Base-by-base conservation (phyloP, 2,113 vertebrate species). In the Anoplopoma fimbria region DNA sequence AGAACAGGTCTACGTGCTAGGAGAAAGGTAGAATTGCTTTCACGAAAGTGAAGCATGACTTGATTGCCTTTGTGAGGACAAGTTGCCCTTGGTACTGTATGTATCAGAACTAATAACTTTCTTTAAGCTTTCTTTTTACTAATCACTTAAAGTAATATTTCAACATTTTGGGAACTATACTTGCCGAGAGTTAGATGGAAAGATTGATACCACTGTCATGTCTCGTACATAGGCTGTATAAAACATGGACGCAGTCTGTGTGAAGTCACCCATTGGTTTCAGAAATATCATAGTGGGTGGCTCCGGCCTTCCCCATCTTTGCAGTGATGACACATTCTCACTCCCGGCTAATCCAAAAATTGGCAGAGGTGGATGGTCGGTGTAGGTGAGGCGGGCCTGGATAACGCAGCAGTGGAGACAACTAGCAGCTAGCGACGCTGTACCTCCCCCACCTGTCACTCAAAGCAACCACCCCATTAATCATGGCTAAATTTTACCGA, bases 1-100 rank as follows among this genome's bases (percentile, higher is more conserved):
- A 79, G 77, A 69, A 9, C 42, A 83, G 69, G 61, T 77, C 69
- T 79, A 65, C 65, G 27, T 49, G 81, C 62, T 82, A 64, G 49
- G 77, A 47, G 68, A 75, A 62, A 74, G 58, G 62, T 40, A 73
- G 55, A 74, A 64, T 14, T 79, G 67, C 74, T 69, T 69, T 65
- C 47, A 63, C 21, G 38, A 65, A 29, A 29, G 65, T n/a, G 31
- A 72, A 36, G 31, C 69, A 34, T 65, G 72, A 57, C 67, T 73
- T 13, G n/a, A 58, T n/a, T 71, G 9, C 53, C 68, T 61, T 55
- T 79, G 53, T 57, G 75, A 75, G 67, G 65, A 76, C 27, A 67
- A 23, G 34, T 53, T 74, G 29, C 25, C 70, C 23, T 47, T 61
- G 42, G 31, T 60, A 21, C 19, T 49, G 36, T 61, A 29, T 68